phyloP scores from a whole-genome alignment of 1,140 invertebrate genomes.

The Leptinotarsa lineolata region DNA sequence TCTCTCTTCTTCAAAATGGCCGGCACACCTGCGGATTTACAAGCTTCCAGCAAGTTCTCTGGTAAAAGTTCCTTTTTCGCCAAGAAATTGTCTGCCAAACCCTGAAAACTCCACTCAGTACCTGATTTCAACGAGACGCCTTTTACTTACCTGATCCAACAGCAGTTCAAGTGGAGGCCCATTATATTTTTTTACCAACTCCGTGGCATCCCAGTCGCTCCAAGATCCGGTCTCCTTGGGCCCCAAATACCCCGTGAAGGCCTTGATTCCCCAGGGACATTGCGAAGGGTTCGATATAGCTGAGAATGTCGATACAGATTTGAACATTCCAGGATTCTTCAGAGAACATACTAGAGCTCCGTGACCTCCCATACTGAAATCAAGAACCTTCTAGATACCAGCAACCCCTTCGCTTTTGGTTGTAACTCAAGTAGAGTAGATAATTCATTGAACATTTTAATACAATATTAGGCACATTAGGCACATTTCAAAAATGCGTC shows the following conservation, averaged over 20 bases:
- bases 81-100: conserved; percentile 82
- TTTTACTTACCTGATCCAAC: conserved; percentile 81
- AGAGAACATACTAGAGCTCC: conserved; percentile 91
- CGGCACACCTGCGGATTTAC: conserved; percentile 71
- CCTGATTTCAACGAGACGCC: too few relatives aligned
- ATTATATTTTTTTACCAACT: conserved; percentile 80
- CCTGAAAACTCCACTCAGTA: conserved; percentile 59
- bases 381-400: background rate
- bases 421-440: too few relatives aligned
- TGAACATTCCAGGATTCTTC: conserved; percentile 89
- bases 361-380: conserved; percentile 93
- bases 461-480: too few relatives aligned
- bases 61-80: conserved; percentile 79
- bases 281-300: conserved; percentile 90
- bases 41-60: conserved; percentile 78
- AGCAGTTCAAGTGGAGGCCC: conserved; percentile 84
- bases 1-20: conserved; percentile 79
- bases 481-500: too few relatives aligned
- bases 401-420: too few relatives aligned
- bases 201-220: conserved; percentile 88
- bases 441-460: too few relatives aligned
- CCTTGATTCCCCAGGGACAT: conserved; percentile 87
- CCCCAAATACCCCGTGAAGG: conserved; percentile 87
- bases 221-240: conserved; percentile 67
- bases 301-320: conserved; percentile 93